These are phyloP conservation scores for Charanyca ferruginea DNA, from an alignment of 2,888 invertebrate genomes.

Conservation along the genomic window DNA sequence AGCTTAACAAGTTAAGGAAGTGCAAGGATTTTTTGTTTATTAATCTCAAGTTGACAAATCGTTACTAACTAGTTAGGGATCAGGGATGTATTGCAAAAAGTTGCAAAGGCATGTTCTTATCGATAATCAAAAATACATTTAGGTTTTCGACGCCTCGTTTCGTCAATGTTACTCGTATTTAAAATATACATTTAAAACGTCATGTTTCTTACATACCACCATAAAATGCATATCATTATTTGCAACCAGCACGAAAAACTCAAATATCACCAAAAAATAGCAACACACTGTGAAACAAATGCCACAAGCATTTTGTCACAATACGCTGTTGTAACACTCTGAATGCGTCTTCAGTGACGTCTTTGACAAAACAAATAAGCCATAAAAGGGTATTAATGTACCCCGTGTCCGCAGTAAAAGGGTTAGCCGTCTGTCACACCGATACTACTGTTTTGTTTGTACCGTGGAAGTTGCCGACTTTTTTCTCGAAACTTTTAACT, in stretches of 20 bases:
- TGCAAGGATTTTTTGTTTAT: conserved; percentile 27
- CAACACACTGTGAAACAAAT: conserved; percentile 78
- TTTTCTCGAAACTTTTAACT: conserved; percentile 36
- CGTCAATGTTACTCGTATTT: not conserved
- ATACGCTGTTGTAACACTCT: conserved; percentile 57
- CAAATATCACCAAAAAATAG: conserved; percentile 35
- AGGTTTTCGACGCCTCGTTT: not conserved
- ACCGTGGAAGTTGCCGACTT: conserved; percentile 51
- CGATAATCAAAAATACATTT: not conserved
- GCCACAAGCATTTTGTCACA: conserved; percentile 79
- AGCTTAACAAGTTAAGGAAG: conserved; percentile 35
- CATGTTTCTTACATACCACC: not conserved
- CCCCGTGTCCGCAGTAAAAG: conserved; percentile 67
- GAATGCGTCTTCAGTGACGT: conserved; percentile 73
- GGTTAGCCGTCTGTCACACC: conserved; percentile 71
- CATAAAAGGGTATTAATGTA: conserved; percentile 68
- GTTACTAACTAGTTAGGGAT: not conserved
- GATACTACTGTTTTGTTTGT: conserved; percentile 66
- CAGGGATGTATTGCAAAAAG: not conserved
- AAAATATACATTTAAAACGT: not conserved
- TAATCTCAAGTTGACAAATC: conserved; percentile 18
- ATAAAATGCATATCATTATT: conserved; percentile 8
- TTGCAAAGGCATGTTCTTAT: not conserved
- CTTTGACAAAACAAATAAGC: conserved; percentile 74
- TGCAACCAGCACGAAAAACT: not conserved